Evolutionary conservation across 2,797 vertebrate genomes (phyloP), one percentile per base, ranked within the genome.

Genomic region (Uromys caudimaculatus): DNA sequence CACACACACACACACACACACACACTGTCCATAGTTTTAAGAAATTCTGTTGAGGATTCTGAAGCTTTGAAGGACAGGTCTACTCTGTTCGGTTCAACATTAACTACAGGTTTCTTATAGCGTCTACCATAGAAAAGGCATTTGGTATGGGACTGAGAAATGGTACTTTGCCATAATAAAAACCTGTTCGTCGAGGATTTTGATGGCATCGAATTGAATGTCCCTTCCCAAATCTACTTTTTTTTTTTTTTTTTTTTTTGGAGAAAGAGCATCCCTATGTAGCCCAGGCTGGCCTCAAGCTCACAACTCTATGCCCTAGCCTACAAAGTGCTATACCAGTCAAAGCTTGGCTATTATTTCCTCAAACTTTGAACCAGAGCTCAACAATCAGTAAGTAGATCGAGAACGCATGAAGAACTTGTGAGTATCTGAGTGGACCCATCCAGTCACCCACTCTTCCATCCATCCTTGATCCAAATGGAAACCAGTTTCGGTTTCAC

Each of bases 301-400:
- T 64, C 38, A 84, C 38, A 62, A 67, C 29, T 9, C 44, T 67
- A 10, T 35, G 41, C 27, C 35, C 9, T 29, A 60, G 82, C 27
- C 83, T 41, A 41, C 11, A 38, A 60, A 67, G 19, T 6, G 17
- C 60, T 50, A 24, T 16, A 27, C 21, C 3, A 58, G 0, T 27
- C 12, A 6, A 83, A 54, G 54, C 14, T 58, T 47, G 29, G 88
- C 64, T 32, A 95, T 96, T 87, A 19, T 90, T 93, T 93, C 35
- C 35, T 77, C 69, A 95, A 75, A 4, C 2, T 0, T 50, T 87
- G 52, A 93, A 86, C 32, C 41, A 89, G 27, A 32, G 47, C 29
- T 93, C 84, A 71, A 14, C n/a, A 56, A 52, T 12, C 35, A 81
- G 38, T 92, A 79, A 87, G 56, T 56, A 92, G 75, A 69, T 81